Conservation (phyloP, 2,113 vertebrate species). For the Nannospalax galili region DNA sequence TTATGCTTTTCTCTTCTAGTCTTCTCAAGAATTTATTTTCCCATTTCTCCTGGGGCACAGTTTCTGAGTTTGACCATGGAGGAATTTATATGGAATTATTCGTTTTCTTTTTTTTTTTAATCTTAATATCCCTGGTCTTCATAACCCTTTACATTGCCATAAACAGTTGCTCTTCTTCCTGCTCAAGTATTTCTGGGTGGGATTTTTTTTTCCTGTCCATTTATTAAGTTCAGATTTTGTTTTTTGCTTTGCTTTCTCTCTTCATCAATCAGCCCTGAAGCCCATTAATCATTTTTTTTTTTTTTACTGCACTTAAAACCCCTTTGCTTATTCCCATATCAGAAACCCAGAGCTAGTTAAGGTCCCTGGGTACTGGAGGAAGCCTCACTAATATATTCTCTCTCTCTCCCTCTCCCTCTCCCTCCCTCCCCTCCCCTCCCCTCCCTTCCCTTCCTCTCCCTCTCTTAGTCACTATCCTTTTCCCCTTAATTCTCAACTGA, state of each 20-base stretch:
- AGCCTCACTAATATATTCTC: not conserved
- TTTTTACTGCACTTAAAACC: slow-evolving; percentile 53
- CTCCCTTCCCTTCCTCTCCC: not conserved
- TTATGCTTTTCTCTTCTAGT: slow-evolving; percentile 67
- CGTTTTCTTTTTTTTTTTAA: slow-evolving; percentile 48
- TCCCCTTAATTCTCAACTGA: slow-evolving; percentile 15
- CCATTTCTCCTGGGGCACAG: slow-evolving; percentile 69
- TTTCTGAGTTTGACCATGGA: slow-evolving; percentile 65
- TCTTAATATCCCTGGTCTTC: slow-evolving; percentile 40
- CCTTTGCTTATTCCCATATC: slow-evolving; percentile 64
- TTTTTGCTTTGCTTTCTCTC: slow-evolving; percentile 72
- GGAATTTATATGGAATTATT: slow-evolving; percentile 65
- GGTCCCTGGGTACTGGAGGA: slow-evolving; percentile 1
- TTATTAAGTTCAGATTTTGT: slow-evolving; percentile 68
- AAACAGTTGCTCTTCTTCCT: slow-evolving; percentile 52
- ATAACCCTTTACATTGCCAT: slow-evolving; percentile 49
- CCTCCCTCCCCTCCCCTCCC: too few relatives aligned
- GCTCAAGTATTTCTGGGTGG: slow-evolving; percentile 63
- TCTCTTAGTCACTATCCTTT: not conserved
- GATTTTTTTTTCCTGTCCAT: slow-evolving; percentile 7
- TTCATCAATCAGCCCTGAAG: slow-evolving; percentile 71
- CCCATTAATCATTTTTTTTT: slow-evolving; percentile 75
- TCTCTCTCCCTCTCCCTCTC: not conserved
- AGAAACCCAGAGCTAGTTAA: slow-evolving; percentile 11
- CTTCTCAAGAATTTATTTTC: slow-evolving; percentile 71